phyloP scores from a whole-genome alignment of 2,113 vertebrate genomes.

The Xiphophorus maculatus region DNA sequence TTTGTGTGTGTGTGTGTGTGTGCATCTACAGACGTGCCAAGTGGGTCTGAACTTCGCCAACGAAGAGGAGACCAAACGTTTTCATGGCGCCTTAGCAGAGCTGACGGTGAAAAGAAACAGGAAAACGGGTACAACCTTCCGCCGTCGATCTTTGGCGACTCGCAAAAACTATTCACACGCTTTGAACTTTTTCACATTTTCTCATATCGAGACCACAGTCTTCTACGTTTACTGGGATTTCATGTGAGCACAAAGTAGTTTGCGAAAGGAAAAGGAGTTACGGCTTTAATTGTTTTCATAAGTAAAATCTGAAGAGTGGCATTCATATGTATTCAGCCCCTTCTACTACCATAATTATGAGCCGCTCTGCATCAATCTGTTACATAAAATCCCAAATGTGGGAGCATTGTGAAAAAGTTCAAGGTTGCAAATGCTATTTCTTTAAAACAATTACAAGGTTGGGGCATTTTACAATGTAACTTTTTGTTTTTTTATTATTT shows the following conservation, averaged over 20 bases:
- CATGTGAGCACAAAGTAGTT: background rate
- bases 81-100: conserved; percentile 81
- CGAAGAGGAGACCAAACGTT: conserved; percentile 93
- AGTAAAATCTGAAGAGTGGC: too few relatives aligned
- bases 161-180: background rate
- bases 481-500: too few relatives aligned
- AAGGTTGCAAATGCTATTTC: background rate
- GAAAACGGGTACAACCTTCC: conserved; percentile 85
- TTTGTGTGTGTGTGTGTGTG: background rate
- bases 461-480: background rate
- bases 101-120: conserved; percentile 84
- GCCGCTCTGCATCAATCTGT: background rate
- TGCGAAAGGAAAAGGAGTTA: too few relatives aligned
- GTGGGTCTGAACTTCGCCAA: conserved; percentile 96
- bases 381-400: background rate
- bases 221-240: background rate
- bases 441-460: background rate
- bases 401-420: background rate
- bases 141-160: conserved; percentile 2
- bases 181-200: background rate
- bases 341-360: background rate
- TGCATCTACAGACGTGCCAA: conserved; percentile 85
- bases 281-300: too few relatives aligned
- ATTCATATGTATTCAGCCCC: too few relatives aligned
- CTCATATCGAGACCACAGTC: background rate